phyloP scores from a whole-genome alignment of 2,888 invertebrate species.

The Sphinx pinastri region DNA sequence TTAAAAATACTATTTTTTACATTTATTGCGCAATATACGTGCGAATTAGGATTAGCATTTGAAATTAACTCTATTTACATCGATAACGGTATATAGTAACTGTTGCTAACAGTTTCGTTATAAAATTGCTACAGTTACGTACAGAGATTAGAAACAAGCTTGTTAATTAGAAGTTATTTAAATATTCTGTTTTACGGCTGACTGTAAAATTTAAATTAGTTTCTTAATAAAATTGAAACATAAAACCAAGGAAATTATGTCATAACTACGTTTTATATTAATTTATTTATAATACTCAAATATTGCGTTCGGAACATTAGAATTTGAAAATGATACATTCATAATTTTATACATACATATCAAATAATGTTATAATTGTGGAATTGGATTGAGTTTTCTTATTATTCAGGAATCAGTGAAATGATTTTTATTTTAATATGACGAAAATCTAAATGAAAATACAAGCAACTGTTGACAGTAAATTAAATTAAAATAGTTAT shows the following conservation, averaged over 20 bases:
- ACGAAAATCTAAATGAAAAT: too few species aligned
- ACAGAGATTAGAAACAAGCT: constrained; percentile 2
- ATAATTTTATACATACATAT: neutral
- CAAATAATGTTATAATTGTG: neutral
- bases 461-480: too few species aligned
- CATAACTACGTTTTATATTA: neutral
- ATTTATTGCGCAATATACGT: neutral
- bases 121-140: constrained; percentile 12
- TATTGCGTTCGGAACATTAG: neutral
- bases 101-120: constrained; percentile 15
- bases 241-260: neutral
- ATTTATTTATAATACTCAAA: neutral
- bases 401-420: too few species aligned
- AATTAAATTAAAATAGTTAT: too few species aligned
- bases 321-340: neutral
- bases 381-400: neutral
- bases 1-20: neutral
- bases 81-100: constrained; percentile 41
- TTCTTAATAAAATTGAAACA: constrained; percentile 11
- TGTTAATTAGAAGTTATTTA: constrained; percentile 11
- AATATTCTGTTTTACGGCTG: neutral
- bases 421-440: too few species aligned
- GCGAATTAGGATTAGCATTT: constrained; percentile 45
- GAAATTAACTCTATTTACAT: constrained; percentile 43
- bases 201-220: constrained; percentile 17